A percentile compares a stretch with the other conserved stretches of the same genome.
Conservation (phyloP, 1,140 invertebrate species). For the Campodea augens region DNA sequence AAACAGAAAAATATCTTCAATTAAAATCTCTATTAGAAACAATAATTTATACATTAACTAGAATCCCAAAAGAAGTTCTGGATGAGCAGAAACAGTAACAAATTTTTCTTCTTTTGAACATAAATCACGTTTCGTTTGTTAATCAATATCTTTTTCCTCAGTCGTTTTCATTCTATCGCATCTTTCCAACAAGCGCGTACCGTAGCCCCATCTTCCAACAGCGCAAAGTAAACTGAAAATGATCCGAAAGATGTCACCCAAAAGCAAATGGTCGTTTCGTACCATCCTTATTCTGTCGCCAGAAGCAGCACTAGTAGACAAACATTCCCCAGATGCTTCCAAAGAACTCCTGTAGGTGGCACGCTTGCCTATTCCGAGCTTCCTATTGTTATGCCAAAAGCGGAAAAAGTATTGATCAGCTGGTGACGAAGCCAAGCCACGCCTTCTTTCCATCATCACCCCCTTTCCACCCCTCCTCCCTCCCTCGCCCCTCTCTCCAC, state of each 20-base stretch:
- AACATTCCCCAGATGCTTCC: neutral
- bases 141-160: too few species aligned
- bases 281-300: neutral
- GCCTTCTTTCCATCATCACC: neutral
- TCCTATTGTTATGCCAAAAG: neutral
- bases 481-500: neutral
- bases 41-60: too few species aligned
- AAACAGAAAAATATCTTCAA: too few species aligned
- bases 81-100: too few species aligned
- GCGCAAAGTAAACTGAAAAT: too few species aligned
- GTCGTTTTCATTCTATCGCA: too few species aligned
- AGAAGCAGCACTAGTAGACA: neutral
- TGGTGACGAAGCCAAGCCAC: neutral
- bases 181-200: too few species aligned
- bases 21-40: too few species aligned
- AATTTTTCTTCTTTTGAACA: too few species aligned
- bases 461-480: neutral
- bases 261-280: neutral
- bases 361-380: neutral
- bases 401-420: neutral
- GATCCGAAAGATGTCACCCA: neutral
- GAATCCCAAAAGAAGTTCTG: too few species aligned
- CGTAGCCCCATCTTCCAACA: too few species aligned
- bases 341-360: constrained; percentile 6
- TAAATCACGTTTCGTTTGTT: too few species aligned